A percentile compares a stretch with the other conserved stretches of the same genome.
These are phyloP conservation scores for Apomyelois bistriatella DNA, from an alignment of 2,888 invertebrate species.

Conservation along the genomic window DNA sequence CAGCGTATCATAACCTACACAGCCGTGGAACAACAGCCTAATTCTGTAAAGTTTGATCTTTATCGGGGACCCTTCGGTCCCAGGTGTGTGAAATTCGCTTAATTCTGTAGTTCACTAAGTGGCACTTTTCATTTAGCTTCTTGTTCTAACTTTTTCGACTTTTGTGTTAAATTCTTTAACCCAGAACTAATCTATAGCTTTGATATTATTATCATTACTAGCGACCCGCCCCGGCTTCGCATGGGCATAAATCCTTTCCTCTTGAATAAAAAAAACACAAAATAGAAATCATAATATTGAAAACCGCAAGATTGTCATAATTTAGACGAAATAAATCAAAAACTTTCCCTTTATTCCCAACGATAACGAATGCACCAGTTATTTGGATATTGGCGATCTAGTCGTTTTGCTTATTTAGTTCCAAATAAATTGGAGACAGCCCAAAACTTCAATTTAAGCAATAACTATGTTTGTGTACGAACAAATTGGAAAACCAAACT, in stretches of 20 bases:
- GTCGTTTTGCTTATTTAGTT: background rate
- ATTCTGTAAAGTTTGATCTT: constrained; percentile 10
- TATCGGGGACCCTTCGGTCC: constrained; percentile 2
- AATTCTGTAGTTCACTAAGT: constrained; percentile 5
- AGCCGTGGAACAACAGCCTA: background rate
- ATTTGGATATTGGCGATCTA: background rate
- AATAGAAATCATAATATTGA: no score
- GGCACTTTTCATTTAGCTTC: background rate
- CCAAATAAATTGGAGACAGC: background rate
- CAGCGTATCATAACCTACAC: no score
- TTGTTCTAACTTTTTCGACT: background rate
- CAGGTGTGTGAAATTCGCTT: constrained; percentile 5
- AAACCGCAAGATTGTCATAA: no score
- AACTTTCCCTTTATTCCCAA: no score
- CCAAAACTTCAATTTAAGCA: background rate
- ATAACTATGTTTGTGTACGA: background rate
- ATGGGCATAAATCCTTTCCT: no score
- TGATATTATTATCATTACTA: no score
- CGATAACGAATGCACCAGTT: background rate
- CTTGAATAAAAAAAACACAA: no score
- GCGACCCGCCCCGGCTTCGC: no score
- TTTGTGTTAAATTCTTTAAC: no score
- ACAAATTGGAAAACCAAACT: background rate
- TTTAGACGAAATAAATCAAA: no score
- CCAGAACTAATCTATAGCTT: no score